Evolutionary conservation across 2,113 vertebrate species (phyloP).

Genomic region (Edolisoma coerulescens): DNA sequence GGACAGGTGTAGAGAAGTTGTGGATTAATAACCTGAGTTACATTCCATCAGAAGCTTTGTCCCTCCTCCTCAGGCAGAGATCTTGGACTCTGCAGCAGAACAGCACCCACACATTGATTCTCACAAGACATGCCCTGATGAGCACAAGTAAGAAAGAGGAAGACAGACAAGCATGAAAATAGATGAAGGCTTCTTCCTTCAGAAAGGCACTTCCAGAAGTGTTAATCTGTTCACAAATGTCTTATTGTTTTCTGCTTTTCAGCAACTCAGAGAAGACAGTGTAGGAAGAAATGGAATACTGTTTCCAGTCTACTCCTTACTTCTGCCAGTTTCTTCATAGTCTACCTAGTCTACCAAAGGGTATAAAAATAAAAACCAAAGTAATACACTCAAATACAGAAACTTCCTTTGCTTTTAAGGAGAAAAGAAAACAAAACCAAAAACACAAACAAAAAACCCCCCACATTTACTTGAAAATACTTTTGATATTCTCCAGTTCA

Average conservation of each 20-base stretch:
- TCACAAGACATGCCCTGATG: neutral
- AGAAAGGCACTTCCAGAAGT: neutral
- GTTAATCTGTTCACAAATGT: neutral
- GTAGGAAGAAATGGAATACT: neutral
- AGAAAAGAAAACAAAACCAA: neutral
- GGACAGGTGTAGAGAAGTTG: neutral
- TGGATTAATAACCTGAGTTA: neutral
- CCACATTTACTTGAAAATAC: neutral
- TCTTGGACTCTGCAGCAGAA: neutral
- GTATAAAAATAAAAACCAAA: neutral
- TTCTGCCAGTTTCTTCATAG: neutral
- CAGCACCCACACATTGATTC: neutral
- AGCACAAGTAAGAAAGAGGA: neutral
- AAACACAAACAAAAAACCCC: neutral
- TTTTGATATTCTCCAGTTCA: neutral
- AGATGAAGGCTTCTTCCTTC: neutral
- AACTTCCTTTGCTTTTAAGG: neutral
- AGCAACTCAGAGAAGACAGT: neutral
- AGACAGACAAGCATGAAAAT: neutral
- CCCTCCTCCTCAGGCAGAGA: neutral
- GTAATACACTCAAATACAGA: neutral
- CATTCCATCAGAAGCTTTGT: neutral
- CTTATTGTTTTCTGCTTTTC: neutral
- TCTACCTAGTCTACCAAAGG: neutral
- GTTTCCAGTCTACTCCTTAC: neutral